phyloP scores from a whole-genome alignment of 2,797 vertebrate genomes.

The Euphonia xanthogaster region DNA sequence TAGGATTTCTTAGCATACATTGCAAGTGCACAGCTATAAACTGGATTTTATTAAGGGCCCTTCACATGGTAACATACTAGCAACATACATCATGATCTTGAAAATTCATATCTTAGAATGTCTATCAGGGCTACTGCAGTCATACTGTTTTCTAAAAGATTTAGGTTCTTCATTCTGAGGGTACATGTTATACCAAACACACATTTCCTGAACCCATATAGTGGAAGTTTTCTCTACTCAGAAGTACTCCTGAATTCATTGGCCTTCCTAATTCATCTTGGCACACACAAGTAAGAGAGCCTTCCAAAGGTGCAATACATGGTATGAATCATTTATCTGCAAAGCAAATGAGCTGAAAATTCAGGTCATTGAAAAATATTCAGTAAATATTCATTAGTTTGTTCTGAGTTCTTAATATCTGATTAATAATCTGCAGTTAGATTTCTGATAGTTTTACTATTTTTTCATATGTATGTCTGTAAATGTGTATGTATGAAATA shows the following conservation, averaged over 20 bases:
- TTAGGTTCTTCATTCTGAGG: neutral
- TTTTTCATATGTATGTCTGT: neutral
- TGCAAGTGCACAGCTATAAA: neutral
- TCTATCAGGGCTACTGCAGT: neutral
- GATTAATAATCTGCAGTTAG: neutral
- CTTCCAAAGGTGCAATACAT: neutral
- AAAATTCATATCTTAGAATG: neutral
- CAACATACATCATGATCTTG: neutral
- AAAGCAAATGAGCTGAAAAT: conserved; percentile 18
- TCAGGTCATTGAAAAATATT: neutral
- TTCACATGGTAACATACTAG: neutral
- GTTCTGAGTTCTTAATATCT: neutral
- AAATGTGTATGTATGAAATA: neutral
- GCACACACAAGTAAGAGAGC: neutral
- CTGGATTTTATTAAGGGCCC: neutral
- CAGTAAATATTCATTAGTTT: neutral
- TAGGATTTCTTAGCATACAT: neutral
- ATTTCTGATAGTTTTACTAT: neutral
- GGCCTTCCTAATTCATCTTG: neutral
- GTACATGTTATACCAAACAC: neutral
- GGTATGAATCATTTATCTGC: conserved; percentile 28
- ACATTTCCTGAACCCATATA: neutral
- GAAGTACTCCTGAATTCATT: neutral
- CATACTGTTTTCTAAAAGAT: neutral
- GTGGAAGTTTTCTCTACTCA: neutral